Conservation (phyloP, 2,113 vertebrate genomes). For the Hucho hucho region DNA sequence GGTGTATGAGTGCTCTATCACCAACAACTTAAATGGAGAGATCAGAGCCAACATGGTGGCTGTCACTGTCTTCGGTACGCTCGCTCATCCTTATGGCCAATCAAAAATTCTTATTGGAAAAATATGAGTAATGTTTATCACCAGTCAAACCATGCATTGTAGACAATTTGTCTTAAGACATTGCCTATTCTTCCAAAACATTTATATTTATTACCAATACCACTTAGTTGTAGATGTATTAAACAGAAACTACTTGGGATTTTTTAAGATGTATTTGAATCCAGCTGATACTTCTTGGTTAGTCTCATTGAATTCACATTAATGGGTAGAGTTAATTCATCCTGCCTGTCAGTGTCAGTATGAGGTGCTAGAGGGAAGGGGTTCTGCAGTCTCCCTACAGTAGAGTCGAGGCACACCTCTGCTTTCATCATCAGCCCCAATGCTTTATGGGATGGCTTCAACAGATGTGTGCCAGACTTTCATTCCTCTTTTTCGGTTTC, state of each 20-base stretch:
- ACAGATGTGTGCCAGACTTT: constrained; percentile 62
- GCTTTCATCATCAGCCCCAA: constrained; percentile 61
- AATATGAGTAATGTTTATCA: no score
- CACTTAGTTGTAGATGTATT: no score
- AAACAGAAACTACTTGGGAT: no score
- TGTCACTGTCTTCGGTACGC: constrained; percentile 83
- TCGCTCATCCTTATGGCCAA: no score
- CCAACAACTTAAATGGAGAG: constrained; percentile 67
- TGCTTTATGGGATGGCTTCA: constrained; percentile 58
- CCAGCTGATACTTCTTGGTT: background rate
- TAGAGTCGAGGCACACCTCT: constrained; percentile 52
- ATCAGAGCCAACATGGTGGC: constrained; percentile 76
- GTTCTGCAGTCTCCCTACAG: constrained; percentile 32
- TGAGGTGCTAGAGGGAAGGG: constrained; percentile 1
- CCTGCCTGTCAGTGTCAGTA: no score
- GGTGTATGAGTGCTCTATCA: constrained; percentile 84
- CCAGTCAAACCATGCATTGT: no score
- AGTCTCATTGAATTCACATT: background rate
- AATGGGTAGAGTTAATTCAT: background rate
- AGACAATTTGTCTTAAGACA: no score
- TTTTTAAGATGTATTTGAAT: background rate
- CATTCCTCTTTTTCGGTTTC: constrained; percentile 22
- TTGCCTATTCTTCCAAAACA: no score
- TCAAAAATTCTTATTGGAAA: no score
- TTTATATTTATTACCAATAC: no score